A percentile compares a stretch with the other conserved stretches of the same genome.
These are phyloP conservation scores for Camponotus fellah DNA, from an alignment of 2,888 invertebrate genomes.

Conservation along the genomic window DNA sequence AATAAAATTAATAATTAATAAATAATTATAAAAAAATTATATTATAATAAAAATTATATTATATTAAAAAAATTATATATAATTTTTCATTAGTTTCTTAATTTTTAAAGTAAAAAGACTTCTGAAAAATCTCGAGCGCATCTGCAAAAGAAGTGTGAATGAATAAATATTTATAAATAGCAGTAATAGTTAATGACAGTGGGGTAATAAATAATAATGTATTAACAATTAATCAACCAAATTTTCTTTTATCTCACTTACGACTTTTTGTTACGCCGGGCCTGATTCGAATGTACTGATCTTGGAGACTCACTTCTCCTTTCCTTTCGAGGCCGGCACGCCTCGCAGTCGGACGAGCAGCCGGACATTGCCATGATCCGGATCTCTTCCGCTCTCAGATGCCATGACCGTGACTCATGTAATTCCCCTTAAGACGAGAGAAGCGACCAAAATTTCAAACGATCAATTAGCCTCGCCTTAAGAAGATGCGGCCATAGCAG, in stretches of 20 bases:
- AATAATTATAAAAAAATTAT: no score
- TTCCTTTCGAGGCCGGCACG: constrained; percentile 57
- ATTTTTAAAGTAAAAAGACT: not conserved
- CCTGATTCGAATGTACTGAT: constrained; percentile 29
- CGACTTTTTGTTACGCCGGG: not conserved
- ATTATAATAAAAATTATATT: no score
- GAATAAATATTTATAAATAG: not conserved
- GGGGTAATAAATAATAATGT: not conserved
- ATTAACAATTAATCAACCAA: not conserved
- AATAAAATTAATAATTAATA: no score
- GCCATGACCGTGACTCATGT: constrained; percentile 9
- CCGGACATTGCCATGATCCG: constrained; percentile 62
- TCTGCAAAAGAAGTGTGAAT: not conserved
- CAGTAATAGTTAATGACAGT: not conserved
- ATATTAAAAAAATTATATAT: not conserved
- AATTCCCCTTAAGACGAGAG: constrained; percentile 1
- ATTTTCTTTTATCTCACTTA: constrained; percentile 5
- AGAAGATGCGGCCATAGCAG: not conserved
- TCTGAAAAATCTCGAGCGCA: not conserved
- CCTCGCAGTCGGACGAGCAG: constrained; percentile 61
- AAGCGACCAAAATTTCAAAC: not conserved
- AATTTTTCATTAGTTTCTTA: not conserved
- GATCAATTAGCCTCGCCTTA: constrained; percentile 2
- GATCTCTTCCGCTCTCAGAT: constrained; percentile 59
- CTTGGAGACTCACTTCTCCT: constrained; percentile 66